Base-by-base conservation (phyloP, 2,113 vertebrate species). In the Pollachius pollachius region DNA sequence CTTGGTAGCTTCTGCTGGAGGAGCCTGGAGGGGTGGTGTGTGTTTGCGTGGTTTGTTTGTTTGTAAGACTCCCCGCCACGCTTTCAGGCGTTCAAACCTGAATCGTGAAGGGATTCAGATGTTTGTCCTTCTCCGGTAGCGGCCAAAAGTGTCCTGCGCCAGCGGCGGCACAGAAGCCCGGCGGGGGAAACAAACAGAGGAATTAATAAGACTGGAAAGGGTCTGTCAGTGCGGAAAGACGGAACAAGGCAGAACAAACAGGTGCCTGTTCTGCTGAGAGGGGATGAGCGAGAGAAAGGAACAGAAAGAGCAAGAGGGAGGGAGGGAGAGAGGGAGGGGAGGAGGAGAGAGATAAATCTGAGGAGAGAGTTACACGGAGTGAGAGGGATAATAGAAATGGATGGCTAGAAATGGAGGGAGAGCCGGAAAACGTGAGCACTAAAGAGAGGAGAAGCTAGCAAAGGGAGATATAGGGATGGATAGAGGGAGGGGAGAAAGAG, bases 41-140 rank as follows among this genome's bases (percentile, higher is more conserved):
- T 48, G 41, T 48, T 48, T 48, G 41, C 30, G 30, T 34, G 30
- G 30, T 4, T 34, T 34, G 30, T 34, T 34, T 48, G 41, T 48
- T 48, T 48, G 41, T 48, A 9, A 48, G 41, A 48, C 8, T 48
- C 12, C 8, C 41, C 41, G 1, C 30, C 30, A 34, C 37, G 37
- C 37, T 6, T 41, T 4, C 6, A 1, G 4, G 37, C 6, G 23
- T 23, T 23, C 23, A 23, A 23, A 69, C 19, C 8, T 23, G 54
- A n/a, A 77, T 9, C 71, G 52, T 64, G 57, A 75, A 80, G 72
- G 56, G 59, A 62, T 59, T 30, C 63, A 65, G 75, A 78, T 71
- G 85, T 83, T 86, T 84, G 7, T 85, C 71, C 85, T 85, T 72
- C 84, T 56, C 41, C 41, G 85, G 85, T 81, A 74, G 80, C 9